Conservation (phyloP, 2,797 vertebrate genomes). For the Pachyuromys duprasi region DNA sequence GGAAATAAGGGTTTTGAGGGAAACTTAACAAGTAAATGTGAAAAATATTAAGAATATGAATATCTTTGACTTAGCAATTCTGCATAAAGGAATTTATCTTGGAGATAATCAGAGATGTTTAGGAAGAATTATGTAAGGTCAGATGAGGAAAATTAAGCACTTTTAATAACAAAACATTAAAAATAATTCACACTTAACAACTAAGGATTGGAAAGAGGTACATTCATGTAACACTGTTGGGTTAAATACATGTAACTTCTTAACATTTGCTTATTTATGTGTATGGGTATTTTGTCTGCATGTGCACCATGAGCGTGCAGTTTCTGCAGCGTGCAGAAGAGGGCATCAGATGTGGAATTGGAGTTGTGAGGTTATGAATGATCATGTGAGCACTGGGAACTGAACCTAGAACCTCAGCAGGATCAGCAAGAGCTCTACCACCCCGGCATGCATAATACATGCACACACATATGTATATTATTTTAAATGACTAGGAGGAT, state of each 20-base stretch:
- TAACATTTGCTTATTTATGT: not conserved
- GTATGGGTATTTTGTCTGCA: not conserved
- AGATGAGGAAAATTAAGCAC: not conserved
- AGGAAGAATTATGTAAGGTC: slow-evolving; percentile 7
- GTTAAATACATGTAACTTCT: not conserved
- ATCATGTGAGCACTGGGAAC: not conserved
- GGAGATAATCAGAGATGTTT: not conserved
- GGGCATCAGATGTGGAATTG: not conserved
- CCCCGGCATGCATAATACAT: not conserved
- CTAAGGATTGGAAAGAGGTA: slow-evolving; percentile 5
- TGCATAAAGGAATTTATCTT: slow-evolving; percentile 2
- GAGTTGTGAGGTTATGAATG: not conserved
- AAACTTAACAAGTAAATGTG: not conserved
- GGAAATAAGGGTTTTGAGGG: not conserved
- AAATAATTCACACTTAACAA: not conserved
- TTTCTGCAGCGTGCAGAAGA: not conserved
- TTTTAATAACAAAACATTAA: slow-evolving; percentile 48
- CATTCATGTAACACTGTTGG: not conserved
- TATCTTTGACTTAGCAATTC: slow-evolving; percentile 21
- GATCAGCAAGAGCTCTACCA: not conserved
- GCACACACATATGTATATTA: not conserved
- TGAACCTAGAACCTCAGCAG: not conserved
- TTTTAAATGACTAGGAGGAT: not conserved
- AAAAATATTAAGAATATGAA: not conserved
- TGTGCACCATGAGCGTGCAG: too few species aligned